Percentiles rank a stretch among this genome's conserved stretches.
phyloP scores from a whole-genome alignment of 2,888 invertebrate genomes.

The Tanypteryx hageni region DNA sequence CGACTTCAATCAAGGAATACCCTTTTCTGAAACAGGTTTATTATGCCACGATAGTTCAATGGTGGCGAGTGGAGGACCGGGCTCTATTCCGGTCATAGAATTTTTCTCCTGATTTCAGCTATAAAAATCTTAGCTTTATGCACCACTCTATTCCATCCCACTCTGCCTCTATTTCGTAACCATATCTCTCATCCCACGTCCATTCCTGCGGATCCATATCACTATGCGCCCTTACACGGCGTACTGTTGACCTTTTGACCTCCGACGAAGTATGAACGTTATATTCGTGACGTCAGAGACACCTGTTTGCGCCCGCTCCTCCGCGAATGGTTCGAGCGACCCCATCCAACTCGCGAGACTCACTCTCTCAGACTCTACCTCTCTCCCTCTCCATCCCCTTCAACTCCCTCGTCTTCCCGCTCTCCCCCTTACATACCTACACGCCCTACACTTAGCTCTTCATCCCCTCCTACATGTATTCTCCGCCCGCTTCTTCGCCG shows the following conservation, averaged over 20 bases:
- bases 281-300: conserved; percentile 16
- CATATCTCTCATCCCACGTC: neutral
- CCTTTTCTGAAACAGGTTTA: too few species aligned
- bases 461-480: neutral
- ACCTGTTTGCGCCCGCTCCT: conserved; percentile 37
- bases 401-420: neutral
- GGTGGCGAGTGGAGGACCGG: too few species aligned
- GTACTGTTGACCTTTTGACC: conserved; percentile 58
- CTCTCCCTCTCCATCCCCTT: neutral
- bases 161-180: neutral
- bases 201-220: neutral
- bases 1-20: too few species aligned
- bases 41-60: too few species aligned
- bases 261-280: neutral
- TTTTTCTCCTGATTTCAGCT: neutral
- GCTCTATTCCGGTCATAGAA: too few species aligned
- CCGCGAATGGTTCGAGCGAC: neutral
- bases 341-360: neutral
- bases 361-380: neutral
- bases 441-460: neutral
- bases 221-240: neutral
- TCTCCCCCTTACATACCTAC: neutral
- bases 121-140: neutral
- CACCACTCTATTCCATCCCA: neutral
- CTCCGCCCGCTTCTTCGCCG: too few species aligned